Percentiles rank a stretch among this genome's conserved stretches.
Conservation (phyloP, 2,113 vertebrate genomes). For the Stegostoma tigrinum region DNA sequence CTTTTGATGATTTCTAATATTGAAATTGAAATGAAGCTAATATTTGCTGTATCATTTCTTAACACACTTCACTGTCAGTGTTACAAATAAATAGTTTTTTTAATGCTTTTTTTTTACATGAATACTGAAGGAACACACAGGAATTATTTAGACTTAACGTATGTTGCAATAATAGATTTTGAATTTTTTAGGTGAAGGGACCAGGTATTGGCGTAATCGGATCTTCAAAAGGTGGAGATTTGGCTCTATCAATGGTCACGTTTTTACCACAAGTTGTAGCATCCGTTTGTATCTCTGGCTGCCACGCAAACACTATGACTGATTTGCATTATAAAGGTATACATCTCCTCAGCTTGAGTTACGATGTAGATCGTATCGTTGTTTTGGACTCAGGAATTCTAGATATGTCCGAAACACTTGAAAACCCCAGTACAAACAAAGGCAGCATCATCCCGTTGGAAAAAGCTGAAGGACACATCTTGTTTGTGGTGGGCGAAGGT, state of each 20-base stretch:
- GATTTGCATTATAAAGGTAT: slow-evolving; percentile 49
- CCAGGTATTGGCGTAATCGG: slow-evolving; percentile 57
- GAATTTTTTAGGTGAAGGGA: slow-evolving; percentile 51
- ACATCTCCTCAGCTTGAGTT: slow-evolving; percentile 52
- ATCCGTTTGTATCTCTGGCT: slow-evolving; percentile 55
- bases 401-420: slow-evolving; percentile 54
- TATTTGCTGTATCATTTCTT: not conserved
- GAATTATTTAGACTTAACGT: not conserved
- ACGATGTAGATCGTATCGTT: slow-evolving; percentile 51
- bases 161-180: not conserved
- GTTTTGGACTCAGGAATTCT: slow-evolving; percentile 50
- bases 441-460: slow-evolving; percentile 51
- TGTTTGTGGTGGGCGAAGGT: slow-evolving; percentile 55
- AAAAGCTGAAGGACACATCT: slow-evolving; percentile 55
- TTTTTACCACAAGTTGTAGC: slow-evolving; percentile 58
- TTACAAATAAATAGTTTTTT: not conserved
- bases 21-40: not conserved
- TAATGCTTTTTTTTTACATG: too few species aligned
- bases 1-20: not conserved
- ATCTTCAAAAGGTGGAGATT: slow-evolving; percentile 58
- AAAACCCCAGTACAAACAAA: slow-evolving; percentile 52
- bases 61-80: not conserved
- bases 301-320: slow-evolving; percentile 53
- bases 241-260: slow-evolving; percentile 58
- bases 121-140: not conserved